phyloP scores from a whole-genome alignment of 2,888 invertebrate species.

The Oxyteleia sp. region DNA sequence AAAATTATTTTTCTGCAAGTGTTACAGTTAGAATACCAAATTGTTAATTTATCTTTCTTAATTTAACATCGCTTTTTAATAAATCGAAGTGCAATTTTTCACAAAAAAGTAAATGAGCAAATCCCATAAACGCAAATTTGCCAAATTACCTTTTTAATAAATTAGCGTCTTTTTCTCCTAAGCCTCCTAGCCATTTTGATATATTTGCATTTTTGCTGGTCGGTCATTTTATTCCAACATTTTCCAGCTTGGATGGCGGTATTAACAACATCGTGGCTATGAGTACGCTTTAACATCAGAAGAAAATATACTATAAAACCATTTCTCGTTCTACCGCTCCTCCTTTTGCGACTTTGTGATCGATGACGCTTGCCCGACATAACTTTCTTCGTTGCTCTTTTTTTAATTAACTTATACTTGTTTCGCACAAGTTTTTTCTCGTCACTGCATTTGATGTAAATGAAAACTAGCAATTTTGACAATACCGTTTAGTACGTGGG shows the following conservation, averaged over 20 bases:
- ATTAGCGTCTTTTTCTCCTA: neutral
- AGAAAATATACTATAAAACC: conserved; percentile 67
- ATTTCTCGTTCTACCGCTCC: conserved; percentile 47
- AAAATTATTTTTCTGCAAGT: too few species aligned
- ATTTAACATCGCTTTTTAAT: too few species aligned
- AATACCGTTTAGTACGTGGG: too few species aligned
- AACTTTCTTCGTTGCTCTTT: neutral
- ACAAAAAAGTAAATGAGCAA: too few species aligned
- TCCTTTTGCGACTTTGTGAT: conserved; percentile 4
- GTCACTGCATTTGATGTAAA: too few species aligned
- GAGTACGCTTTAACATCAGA: conserved; percentile 25
- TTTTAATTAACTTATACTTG: conserved; percentile 5
- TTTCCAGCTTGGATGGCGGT: conserved; percentile 67
- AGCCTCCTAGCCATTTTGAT: conserved; percentile 28
- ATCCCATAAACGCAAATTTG: too few species aligned
- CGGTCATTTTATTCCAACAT: conserved; percentile 62
- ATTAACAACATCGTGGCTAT: conserved; percentile 44
- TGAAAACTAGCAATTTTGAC: conserved; percentile 31
- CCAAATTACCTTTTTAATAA: neutral
- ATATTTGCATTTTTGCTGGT: conserved; percentile 56
- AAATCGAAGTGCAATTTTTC: too few species aligned
- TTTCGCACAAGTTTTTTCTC: neutral
- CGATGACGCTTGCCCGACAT: conserved; percentile 12
- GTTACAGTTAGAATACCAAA: too few species aligned
- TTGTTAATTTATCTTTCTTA: too few species aligned